Base-by-base conservation (phyloP, 2,113 vertebrate genomes). In the Balaeniceps rex region DNA sequence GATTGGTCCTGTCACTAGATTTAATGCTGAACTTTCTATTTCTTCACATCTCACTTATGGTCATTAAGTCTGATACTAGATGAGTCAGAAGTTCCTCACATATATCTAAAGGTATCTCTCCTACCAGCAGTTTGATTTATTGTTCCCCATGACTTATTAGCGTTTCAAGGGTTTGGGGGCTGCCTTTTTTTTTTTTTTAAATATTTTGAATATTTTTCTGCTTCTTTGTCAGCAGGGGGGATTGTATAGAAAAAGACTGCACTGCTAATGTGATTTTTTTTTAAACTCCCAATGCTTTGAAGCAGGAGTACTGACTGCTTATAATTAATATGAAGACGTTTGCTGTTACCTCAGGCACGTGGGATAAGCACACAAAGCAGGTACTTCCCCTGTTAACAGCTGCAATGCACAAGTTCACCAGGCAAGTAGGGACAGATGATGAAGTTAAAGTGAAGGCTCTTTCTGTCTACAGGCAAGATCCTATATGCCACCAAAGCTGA, bases 401-500 rank as follows among this genome's bases (percentile, higher is more conserved):
- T 46, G 36, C 82, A 47, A 68, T 0, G 9, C 5, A 25, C 13
- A 76, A 71, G n/a, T 33, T 81, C 46, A 65, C 28, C 57, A 70
- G 38, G 42, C 69, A 57, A 46, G 49, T 2, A 23, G 19, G 44
- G n/a, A 29, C 38, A 31, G 46, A 66, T 2, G 15, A 77, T 4
- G 31, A 40, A 72, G 47, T 42, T 52, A 19, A 71, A 44, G 19
- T 1, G 9, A 92, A 63, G 19, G 69, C 16, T 76, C 29, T 31
- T 78, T n/a, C 61, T 28, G 15, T 34, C 78, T 54, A 78, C 29
- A 23, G 29, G 8, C 29, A 54, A 83, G 19, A 69, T 26, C 19
- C 54, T 33, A 7, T 19, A 29, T 0, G 2, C 33, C 47, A 64
- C 6, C 33, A 78, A 74, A 81, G 38, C 47, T 1, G 4, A 14